A percentile compares a stretch with the other conserved stretches of the same genome.
phyloP scores from a whole-genome alignment of 2,113 vertebrate species.

The Cottus gobio region DNA sequence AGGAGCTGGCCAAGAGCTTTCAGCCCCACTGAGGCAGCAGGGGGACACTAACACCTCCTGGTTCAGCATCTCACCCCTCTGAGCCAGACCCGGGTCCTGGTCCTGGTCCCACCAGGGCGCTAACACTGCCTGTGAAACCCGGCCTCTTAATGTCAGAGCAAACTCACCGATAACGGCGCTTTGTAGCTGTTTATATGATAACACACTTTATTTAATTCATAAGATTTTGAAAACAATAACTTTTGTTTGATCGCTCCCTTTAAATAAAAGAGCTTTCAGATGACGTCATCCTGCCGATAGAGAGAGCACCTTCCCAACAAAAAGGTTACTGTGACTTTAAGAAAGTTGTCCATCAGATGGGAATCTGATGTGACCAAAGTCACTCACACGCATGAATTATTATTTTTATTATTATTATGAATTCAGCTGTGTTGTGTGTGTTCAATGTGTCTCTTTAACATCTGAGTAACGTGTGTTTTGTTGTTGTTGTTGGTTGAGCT shows the following conservation, averaged over 20 bases:
- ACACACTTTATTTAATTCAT: background rate
- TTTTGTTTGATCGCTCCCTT: slow-evolving; percentile 50
- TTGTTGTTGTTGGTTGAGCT: background rate
- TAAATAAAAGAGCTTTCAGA: background rate
- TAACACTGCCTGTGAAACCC: no score
- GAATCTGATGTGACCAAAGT: slow-evolving; percentile 82
- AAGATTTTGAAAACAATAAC: slow-evolving; percentile 10
- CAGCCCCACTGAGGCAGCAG: slow-evolving; percentile 79
- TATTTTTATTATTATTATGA: background rate
- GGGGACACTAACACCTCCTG: slow-evolving; percentile 47
- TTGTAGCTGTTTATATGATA: slow-evolving; percentile 18
- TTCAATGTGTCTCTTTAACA: slow-evolving; percentile 44
- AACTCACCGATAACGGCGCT: slow-evolving; percentile 30
- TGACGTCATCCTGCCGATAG: background rate
- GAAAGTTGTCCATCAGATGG: slow-evolving; percentile 79
- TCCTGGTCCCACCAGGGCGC: no score
- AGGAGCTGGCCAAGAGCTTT: slow-evolving; percentile 82
- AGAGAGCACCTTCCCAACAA: slow-evolving; percentile 15
- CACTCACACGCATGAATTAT: slow-evolving; percentile 37
- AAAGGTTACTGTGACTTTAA: slow-evolving; percentile 68
- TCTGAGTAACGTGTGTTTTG: slow-evolving; percentile 12
- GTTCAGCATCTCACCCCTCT: background rate
- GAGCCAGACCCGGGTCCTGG: background rate
- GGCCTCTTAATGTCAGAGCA: no score
- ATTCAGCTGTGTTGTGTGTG: slow-evolving; percentile 27